Evolutionary conservation across 23 tunicate genomes (phyloP).

Genomic region (Ascidia mentula): DNA sequence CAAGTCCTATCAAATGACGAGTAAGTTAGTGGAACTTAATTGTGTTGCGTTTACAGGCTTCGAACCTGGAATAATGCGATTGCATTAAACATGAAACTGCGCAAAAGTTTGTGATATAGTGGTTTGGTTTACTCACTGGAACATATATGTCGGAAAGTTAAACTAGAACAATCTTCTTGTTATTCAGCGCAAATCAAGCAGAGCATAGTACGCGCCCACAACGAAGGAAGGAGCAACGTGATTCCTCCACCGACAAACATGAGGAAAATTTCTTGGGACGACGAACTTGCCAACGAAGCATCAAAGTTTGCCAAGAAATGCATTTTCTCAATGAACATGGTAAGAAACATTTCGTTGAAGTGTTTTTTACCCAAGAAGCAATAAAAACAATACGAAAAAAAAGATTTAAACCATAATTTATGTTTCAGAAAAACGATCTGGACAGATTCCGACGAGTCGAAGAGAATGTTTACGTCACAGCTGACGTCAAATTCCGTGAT

Average conservation of each 20-base stretch:
- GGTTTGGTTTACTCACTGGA: too few relatives aligned
- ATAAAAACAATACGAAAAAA: background rate
- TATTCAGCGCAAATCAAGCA: background rate
- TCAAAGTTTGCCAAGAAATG: background rate
- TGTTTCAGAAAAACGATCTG: conserved; percentile 45
- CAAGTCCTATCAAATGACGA: background rate
- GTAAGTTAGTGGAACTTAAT: background rate
- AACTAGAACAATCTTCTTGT: background rate
- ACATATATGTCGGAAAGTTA: background rate
- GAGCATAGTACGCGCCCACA: background rate
- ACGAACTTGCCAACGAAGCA: background rate
- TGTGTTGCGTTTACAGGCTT: too few relatives aligned
- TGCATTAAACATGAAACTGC: too few relatives aligned
- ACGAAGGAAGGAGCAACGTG: background rate
- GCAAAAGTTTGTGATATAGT: too few relatives aligned
- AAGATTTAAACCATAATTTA: background rate
- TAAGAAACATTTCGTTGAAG: background rate
- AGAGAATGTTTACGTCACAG: conserved; percentile 35
- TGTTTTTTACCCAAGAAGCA: background rate
- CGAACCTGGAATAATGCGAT: too few relatives aligned
- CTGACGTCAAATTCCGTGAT: too few relatives aligned
- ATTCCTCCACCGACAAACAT: conserved; percentile 14
- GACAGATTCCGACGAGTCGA: conserved; percentile 21
- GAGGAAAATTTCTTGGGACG: background rate
- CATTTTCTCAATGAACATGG: conserved; percentile 14